phyloP scores from a whole-genome alignment of 2,797 vertebrate genomes.

The Acanthopagrus latus region DNA sequence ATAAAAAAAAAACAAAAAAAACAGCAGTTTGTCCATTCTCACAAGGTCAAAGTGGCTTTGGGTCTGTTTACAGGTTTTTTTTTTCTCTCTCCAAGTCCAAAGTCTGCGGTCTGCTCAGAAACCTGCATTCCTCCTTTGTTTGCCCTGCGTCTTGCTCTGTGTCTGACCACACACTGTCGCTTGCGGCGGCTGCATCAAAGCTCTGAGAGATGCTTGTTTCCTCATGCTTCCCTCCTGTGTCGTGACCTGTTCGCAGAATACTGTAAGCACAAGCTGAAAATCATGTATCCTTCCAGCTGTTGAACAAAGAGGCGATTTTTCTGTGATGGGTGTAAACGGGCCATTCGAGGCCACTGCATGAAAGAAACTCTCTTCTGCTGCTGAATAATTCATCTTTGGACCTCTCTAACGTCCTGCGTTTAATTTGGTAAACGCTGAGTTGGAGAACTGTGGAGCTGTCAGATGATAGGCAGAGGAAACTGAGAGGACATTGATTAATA shows the following conservation, averaged over 20 bases:
- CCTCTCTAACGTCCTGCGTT: conserved; percentile 40
- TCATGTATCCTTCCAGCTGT: conserved; percentile 28
- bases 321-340: not conserved
- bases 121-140: conserved; percentile 26
- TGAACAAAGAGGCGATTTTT: conserved; percentile 19
- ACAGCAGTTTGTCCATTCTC: not conserved
- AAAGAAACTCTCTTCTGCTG: conserved; percentile 46
- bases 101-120: conserved; percentile 39
- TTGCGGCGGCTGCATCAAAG: conserved; percentile 1
- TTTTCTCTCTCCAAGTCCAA: conserved; percentile 48
- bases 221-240: not conserved
- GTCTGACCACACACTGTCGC: conserved; percentile 19
- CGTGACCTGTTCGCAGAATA: not conserved
- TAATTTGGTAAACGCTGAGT: conserved; percentile 65
- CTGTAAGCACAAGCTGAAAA: not conserved
- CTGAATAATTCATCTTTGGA: conserved; percentile 68
- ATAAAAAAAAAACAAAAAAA: too few relatives aligned
- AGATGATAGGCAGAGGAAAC: conserved; percentile 71
- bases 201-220: not conserved
- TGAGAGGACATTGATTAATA: conserved; percentile 81
- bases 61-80: conserved; percentile 28
- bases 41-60: conserved; percentile 23
- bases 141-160: conserved; percentile 19
- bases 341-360: conserved; percentile 27
- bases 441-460: conserved; percentile 67